phyloP scores from a whole-genome alignment of 2,888 invertebrate genomes.

The Acrocyrtus sp. region DNA sequence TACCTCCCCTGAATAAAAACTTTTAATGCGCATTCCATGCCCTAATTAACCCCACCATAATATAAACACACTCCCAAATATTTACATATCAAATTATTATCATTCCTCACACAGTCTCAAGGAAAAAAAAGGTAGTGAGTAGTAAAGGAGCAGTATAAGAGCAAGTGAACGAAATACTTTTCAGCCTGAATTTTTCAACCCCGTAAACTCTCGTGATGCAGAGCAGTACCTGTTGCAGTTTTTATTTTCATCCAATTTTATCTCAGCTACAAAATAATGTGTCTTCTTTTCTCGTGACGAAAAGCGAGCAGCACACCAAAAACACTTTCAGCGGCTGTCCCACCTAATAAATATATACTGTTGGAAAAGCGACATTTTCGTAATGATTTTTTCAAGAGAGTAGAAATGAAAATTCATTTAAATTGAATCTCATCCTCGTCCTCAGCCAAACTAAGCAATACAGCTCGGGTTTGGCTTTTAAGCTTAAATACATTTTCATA shows the following conservation, averaged over 20 bases:
- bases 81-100: not conserved
- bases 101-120: not conserved
- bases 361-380: not conserved
- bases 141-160: too few relatives aligned
- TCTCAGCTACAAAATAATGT: not conserved
- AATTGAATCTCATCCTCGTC: not conserved
- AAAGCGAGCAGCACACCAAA: not conserved
- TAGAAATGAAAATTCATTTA: not conserved
- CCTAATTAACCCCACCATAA: slow-evolving; percentile 32
- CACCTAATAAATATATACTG: too few relatives aligned
- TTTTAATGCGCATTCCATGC: slow-evolving; percentile 23
- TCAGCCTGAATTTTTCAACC: not conserved
- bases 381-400: not conserved
- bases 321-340: not conserved
- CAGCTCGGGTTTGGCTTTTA: too few relatives aligned
- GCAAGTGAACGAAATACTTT: too few relatives aligned
- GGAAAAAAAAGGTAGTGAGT: too few relatives aligned
- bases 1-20: not conserved
- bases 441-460: too few relatives aligned
- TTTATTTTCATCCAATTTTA: not conserved
- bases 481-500: not conserved
- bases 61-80: not conserved
- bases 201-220: too few relatives aligned
- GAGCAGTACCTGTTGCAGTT: not conserved
- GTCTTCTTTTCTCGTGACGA: not conserved